Conservation (phyloP, 2,113 vertebrate species). For the Otocyon megalotis region DNA sequence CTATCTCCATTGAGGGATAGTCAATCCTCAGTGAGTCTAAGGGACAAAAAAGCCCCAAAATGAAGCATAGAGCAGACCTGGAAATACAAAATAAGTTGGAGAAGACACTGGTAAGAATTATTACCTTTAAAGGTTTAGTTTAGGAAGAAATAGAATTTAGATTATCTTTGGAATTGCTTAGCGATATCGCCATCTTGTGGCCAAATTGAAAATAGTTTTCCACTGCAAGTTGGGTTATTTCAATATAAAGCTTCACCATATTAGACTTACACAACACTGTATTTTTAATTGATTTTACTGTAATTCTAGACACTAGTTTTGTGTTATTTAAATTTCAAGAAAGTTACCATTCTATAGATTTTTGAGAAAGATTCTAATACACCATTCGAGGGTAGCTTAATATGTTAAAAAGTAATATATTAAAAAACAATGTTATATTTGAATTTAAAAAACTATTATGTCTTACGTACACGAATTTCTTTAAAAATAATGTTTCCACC, state of each 20-base stretch:
- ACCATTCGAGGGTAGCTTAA: not conserved
- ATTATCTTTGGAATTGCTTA: conserved; percentile 56
- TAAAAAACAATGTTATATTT: not conserved
- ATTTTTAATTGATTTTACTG: not conserved
- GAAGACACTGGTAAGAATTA: not conserved
- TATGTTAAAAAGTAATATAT: not conserved
- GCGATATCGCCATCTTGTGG: conserved; percentile 72
- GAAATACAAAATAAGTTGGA: not conserved
- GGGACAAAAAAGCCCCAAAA: rapidly evolving
- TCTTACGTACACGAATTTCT: not conserved
- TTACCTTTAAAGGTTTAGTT: not conserved
- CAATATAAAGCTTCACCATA: not conserved
- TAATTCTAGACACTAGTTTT: not conserved
- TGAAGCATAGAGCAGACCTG: not conserved
- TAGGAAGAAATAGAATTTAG: not conserved
- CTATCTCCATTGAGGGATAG: not conserved
- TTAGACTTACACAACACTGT: not conserved
- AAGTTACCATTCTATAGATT: not conserved
- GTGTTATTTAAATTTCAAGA: not conserved
- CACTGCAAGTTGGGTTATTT: not conserved
- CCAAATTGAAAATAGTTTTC: not conserved
- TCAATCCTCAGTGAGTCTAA: not conserved
- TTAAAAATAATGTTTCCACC: not conserved
- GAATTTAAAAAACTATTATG: not conserved
- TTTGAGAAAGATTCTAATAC: not conserved